Evolutionary conservation across 2,113 vertebrate species (phyloP).

Genomic region (Pedetes capensis): DNA sequence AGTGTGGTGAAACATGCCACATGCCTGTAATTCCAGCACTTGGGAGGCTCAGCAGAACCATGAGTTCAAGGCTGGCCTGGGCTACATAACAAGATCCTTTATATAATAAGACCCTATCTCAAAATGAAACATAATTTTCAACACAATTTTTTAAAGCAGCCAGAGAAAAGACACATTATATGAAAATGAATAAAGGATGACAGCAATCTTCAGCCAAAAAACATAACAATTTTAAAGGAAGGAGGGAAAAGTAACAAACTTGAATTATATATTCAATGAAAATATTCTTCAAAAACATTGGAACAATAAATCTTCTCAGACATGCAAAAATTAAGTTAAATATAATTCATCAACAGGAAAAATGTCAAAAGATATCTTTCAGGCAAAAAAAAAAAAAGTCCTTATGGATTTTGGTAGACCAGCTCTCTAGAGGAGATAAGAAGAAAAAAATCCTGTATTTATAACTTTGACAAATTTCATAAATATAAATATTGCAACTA

Average conservation of each 20-base stretch:
- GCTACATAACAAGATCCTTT: no score
- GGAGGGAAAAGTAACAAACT: background rate
- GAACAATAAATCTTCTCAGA: background rate
- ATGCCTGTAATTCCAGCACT: no score
- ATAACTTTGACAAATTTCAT: background rate
- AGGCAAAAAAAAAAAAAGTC: background rate
- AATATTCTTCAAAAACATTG: background rate
- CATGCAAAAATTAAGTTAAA: background rate
- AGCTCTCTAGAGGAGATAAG: background rate
- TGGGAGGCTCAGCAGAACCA: no score
- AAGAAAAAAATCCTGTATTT: background rate
- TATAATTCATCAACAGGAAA: background rate
- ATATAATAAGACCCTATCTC: no score
- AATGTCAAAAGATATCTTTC: background rate
- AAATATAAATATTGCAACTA: background rate
- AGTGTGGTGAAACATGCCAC: no score
- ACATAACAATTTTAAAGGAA: background rate
- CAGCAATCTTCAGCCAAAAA: background rate
- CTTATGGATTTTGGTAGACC: background rate
- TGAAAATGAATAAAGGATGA: background rate
- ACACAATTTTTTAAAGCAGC: background rate
- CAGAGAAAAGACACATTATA: background rate
- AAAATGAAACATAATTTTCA: no score
- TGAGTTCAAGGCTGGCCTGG: no score
- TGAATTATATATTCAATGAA: background rate